Evolutionary conservation across 2,113 vertebrate species (phyloP).

Genomic region (Halcyon malimbica): DNA sequence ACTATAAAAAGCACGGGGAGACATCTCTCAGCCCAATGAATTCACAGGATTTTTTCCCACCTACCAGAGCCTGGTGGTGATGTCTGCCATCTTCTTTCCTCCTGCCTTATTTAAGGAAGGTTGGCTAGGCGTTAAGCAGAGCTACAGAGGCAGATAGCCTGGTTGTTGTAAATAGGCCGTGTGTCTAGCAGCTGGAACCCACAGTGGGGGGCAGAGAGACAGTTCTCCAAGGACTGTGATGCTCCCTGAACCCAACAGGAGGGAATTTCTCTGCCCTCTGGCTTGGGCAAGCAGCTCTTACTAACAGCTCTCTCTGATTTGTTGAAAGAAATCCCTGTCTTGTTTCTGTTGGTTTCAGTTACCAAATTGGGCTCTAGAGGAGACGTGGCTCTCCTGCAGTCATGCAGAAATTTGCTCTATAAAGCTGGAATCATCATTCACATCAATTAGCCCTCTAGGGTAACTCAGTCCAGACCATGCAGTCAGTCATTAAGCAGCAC

Average conservation of each 20-base stretch:
- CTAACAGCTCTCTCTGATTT: background rate
- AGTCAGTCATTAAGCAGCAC: background rate
- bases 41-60: background rate
- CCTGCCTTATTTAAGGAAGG: background rate
- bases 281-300: background rate
- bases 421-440: background rate
- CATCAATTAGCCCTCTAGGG: background rate
- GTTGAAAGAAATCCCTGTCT: background rate
- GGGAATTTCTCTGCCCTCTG: background rate
- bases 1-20: background rate
- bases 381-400: background rate
- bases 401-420: background rate
- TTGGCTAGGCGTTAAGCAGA: background rate
- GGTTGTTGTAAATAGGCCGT: background rate
- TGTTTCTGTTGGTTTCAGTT: background rate
- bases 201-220: background rate
- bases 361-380: background rate
- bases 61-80: background rate
- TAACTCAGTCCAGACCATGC: background rate
- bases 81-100: background rate
- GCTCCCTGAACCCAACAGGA: background rate
- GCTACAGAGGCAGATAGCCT: background rate
- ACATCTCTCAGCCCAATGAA: background rate
- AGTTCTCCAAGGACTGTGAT: background rate
- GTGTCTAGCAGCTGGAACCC: background rate